phyloP scores from a whole-genome alignment of 2,113 vertebrate species.

The Rhinopomastus cyanomelas region DNA sequence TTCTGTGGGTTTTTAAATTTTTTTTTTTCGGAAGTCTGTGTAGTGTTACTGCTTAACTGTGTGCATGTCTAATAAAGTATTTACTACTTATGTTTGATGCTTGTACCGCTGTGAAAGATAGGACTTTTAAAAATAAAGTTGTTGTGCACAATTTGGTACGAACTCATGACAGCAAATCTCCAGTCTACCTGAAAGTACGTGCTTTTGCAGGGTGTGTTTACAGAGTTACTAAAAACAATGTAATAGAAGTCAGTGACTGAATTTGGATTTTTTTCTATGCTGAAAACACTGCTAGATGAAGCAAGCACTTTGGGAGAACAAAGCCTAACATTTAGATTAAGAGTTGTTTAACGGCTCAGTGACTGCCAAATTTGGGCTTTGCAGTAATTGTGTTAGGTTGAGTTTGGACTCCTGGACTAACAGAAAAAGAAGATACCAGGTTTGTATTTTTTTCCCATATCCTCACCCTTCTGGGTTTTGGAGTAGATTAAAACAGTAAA shows the following conservation, averaged over 20 bases:
- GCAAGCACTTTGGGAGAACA: neutral
- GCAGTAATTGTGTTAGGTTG: neutral
- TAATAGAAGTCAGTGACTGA: neutral
- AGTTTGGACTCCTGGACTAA: neutral
- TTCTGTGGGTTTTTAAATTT: neutral
- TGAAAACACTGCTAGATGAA: neutral
- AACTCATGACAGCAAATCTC: neutral
- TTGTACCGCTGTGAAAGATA: neutral
- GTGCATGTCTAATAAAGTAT: neutral
- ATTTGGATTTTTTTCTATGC: neutral
- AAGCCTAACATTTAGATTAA: neutral
- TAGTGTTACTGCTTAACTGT: neutral
- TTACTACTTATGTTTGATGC: neutral
- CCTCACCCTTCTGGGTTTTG: neutral
- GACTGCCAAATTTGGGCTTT: neutral
- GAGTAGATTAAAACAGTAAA: neutral
- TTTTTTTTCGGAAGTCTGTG: neutral
- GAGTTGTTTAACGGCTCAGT: neutral
- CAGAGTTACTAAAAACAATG: neutral
- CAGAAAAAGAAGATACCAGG: neutral
- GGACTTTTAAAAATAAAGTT: neutral
- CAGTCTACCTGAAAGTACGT: neutral
- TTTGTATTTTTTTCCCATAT: neutral
- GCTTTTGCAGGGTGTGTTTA: neutral
- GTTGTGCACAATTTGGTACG: neutral